Conservation (phyloP, 53 echinoderm and acorn worm species). For the Paelopatides confundens region DNA sequence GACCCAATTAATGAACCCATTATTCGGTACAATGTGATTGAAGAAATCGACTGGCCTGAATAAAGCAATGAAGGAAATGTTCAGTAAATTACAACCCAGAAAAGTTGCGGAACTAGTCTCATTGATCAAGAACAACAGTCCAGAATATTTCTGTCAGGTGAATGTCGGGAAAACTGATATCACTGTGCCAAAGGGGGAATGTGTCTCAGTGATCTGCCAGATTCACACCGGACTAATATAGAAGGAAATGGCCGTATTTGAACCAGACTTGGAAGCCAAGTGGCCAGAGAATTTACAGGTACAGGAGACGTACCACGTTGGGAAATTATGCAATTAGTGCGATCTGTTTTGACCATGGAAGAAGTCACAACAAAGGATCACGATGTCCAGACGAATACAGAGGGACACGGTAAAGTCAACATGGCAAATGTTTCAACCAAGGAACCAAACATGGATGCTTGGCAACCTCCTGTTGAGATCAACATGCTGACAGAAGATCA, state of each 20-base stretch:
- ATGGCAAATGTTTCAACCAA: too few relatives aligned
- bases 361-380: too few relatives aligned
- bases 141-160: not conserved
- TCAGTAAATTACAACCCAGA: not conserved
- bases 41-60: not conserved
- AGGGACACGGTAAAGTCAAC: not conserved
- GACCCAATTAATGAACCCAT: not conserved
- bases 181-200: not conserved
- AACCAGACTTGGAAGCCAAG: conserved; percentile 1
- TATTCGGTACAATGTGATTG: not conserved
- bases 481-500: conserved; percentile 15
- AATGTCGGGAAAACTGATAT: not conserved
- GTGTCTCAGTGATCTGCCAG: not conserved
- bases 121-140: not conserved
- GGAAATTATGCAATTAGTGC: not conserved
- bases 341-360: not conserved
- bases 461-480: conserved; percentile 52
- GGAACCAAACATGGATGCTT: too few relatives aligned
- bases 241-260: not conserved
- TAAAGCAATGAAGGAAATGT: too few relatives aligned
- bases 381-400: too few relatives aligned
- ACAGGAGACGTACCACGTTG: not conserved
- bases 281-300: not conserved
- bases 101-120: not conserved
- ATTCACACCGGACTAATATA: not conserved